Percentiles rank a stretch among this genome's conserved stretches.
Conservation (phyloP, 2,113 vertebrate species). For the Coreoperca whiteheadi region DNA sequence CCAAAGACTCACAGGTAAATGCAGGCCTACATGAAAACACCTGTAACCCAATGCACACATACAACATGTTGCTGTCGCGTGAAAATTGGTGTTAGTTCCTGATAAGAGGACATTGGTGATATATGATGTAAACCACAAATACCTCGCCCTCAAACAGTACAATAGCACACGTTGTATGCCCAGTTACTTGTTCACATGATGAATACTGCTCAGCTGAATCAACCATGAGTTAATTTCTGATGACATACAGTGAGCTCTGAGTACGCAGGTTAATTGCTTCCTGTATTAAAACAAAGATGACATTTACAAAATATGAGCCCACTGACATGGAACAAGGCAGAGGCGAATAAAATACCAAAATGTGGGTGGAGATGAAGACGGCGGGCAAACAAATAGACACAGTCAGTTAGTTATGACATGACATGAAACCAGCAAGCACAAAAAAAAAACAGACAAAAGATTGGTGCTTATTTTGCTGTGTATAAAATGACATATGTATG, state of each 20-base stretch:
- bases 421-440: conserved; percentile 28
- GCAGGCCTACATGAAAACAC: conserved; percentile 18
- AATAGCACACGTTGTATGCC: background rate
- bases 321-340: conserved; percentile 41
- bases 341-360: conserved; percentile 20
- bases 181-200: conserved; percentile 1
- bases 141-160: background rate
- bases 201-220: background rate
- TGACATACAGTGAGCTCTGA: background rate
- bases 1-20: background rate
- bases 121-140: background rate
- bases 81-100: background rate
- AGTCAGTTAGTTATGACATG: conserved; percentile 16
- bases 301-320: conserved; percentile 46
- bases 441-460: background rate
- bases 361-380: conserved; percentile 28
- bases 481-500: background rate
- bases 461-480: background rate
- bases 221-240: conserved; percentile 19
- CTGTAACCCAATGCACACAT: background rate
- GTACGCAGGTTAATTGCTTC: conserved; percentile 33
- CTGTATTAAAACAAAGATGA: conserved; percentile 56
- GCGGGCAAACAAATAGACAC: conserved; percentile 16
- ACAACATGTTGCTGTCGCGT: background rate
- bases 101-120: background rate